These are phyloP conservation scores for Sebastes nivosus DNA, from an alignment of 2,797 vertebrate species.

Conservation along the genomic window DNA sequence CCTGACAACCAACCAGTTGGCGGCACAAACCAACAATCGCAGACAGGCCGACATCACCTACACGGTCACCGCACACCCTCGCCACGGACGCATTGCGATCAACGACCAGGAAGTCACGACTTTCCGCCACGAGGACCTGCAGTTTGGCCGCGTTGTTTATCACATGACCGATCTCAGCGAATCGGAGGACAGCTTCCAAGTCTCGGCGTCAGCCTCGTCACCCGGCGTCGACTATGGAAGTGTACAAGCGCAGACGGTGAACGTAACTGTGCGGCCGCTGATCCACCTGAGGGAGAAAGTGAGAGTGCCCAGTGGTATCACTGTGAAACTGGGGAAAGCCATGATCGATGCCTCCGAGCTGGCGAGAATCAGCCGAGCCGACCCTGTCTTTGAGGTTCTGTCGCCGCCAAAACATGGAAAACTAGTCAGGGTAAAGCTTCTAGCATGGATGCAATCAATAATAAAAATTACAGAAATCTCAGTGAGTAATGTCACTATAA, in stretches of 20 bases:
- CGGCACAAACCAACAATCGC: slow-evolving; percentile 87
- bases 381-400: slow-evolving; percentile 87
- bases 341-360: slow-evolving; percentile 90
- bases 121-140: slow-evolving; percentile 88
- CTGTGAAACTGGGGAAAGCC: slow-evolving; percentile 83
- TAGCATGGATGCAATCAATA: background rate
- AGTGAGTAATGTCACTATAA: background rate
- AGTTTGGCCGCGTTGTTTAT: slow-evolving; percentile 82
- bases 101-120: slow-evolving; percentile 78
- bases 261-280: slow-evolving; percentile 84
- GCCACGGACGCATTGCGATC: slow-evolving; percentile 84
- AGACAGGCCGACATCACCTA: slow-evolving; percentile 83
- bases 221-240: slow-evolving; percentile 80
- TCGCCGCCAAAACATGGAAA: slow-evolving; percentile 85
- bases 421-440: slow-evolving; percentile 79
- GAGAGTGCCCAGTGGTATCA: slow-evolving; percentile 81
- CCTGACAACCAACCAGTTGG: slow-evolving; percentile 85
- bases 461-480: background rate
- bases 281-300: slow-evolving; percentile 77
- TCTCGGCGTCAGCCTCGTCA: slow-evolving; percentile 83
- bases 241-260: slow-evolving; percentile 82
- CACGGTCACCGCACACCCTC: slow-evolving; percentile 83
- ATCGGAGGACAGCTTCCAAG: slow-evolving; percentile 83
- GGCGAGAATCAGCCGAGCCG: slow-evolving; percentile 83
- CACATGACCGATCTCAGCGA: slow-evolving; percentile 86